Evolutionary conservation across 2,888 invertebrate genomes (phyloP), one percentile per base, ranked within the genome.

Genomic region (Monochamus alternatus): DNA sequence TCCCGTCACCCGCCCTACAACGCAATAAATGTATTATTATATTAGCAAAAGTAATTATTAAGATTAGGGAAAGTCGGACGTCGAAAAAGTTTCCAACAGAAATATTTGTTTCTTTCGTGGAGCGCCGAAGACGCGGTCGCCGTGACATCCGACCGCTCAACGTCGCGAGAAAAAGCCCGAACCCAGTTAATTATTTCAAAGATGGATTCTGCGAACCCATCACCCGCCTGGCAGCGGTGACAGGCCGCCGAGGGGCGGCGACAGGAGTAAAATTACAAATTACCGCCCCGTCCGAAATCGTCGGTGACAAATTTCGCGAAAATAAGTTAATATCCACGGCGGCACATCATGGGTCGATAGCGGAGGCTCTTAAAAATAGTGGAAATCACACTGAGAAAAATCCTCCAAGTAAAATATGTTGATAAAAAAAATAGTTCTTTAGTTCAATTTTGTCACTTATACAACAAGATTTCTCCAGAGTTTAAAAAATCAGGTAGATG

Each of bases 201-300:
- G 74, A 75, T 66, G 74, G 63, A 70, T 75, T 75, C 58, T 59
- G 58, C 65, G 70, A 70, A 70, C 65, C 74, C 74, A 75, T 75
- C 74, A 75, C 69, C 70, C 69, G 64, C 64, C 70, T 52, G 47
- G 51, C 44, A 59, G 52, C 63, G 51, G 51, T 52, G 65, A 67
- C 63, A 64, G 68, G 62, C 62, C 59, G 73, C 66, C 38, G 62
- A 58, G 58, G 64, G 64, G 64, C 69, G 74, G 65, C 76, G 78
- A 78, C 78, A 78, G 76, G 78, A 78, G 76, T 78, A 78, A 76
- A 78, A 78, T 78, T 78, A 78, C 78, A 71, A 74, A 78, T 75
- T 78, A 75, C 55, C 72, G 62, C 47, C 43, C 73, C 68, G 67
- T 68, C 31, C 65, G 62, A 59, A 78, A 78, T 78, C 74, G 69